Conservation (phyloP, 1,140 invertebrate species). For the Aphelenchoides fujianensis region DNA sequence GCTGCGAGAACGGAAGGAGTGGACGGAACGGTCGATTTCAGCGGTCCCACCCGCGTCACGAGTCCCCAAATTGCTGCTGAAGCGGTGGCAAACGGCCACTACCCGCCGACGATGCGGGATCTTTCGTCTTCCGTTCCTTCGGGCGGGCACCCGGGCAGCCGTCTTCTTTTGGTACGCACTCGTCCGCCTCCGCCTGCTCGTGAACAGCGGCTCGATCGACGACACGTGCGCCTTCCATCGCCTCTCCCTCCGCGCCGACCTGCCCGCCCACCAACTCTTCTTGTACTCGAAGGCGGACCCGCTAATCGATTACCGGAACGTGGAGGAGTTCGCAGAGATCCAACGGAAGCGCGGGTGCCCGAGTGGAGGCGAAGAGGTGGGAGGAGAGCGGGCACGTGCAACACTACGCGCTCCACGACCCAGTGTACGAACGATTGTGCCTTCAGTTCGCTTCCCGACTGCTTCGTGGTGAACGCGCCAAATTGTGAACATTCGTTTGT, state of each 20-base stretch:
- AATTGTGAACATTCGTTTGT: too few relatives aligned
- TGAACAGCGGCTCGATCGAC: not conserved
- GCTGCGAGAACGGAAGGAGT: too few relatives aligned
- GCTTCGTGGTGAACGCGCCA: too few relatives aligned
- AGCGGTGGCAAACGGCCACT: not conserved
- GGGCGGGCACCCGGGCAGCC: too few relatives aligned
- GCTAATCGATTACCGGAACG: not conserved
- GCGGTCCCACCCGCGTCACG: not conserved
- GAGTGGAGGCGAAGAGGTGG: not conserved
- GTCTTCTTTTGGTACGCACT: too few relatives aligned
- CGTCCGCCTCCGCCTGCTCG: not conserved
- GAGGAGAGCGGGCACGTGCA: not conserved
- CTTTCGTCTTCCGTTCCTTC: too few relatives aligned
- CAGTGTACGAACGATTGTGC: not conserved
- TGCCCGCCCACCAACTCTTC: not conserved
- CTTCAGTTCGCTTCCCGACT: not conserved
- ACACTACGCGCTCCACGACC: not conserved
- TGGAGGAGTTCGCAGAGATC: constrained; percentile 2
- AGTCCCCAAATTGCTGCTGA: not conserved
- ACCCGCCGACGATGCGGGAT: not conserved
- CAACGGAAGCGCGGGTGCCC: not conserved
- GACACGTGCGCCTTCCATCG: not conserved
- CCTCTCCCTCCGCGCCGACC: not conserved
- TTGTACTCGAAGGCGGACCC: not conserved
- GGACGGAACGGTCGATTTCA: too few relatives aligned